Conservation (phyloP, 1,140 invertebrate genomes). For the Drosophila prosaltans region DNA sequence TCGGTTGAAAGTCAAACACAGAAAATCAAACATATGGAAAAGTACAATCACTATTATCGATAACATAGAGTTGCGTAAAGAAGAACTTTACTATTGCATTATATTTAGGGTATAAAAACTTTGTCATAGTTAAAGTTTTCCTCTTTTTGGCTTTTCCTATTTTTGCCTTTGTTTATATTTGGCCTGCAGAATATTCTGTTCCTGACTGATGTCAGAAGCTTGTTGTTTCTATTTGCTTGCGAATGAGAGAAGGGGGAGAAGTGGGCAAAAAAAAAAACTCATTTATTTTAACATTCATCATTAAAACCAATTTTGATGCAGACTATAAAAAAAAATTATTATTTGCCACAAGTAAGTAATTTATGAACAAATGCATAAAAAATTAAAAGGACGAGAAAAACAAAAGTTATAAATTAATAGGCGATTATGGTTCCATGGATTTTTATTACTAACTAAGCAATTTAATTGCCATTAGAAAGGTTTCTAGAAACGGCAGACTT, state of each 20-base stretch:
- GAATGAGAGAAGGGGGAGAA: not conserved
- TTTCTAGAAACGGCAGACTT: too few species aligned
- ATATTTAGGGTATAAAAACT: not conserved
- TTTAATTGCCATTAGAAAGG: not conserved
- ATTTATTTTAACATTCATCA: conserved; percentile 19
- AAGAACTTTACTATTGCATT: too few species aligned
- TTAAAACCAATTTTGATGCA: conserved; percentile 19
- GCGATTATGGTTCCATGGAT: not conserved
- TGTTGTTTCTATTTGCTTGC: not conserved
- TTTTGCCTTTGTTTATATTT: not conserved
- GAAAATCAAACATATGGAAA: not conserved
- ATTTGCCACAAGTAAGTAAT: not conserved
- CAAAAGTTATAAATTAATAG: not conserved
- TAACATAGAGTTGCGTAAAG: too few species aligned
- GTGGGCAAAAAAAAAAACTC: not conserved
- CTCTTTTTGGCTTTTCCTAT: not conserved
- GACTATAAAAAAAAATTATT: conserved; percentile 12
- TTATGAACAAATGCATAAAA: conserved; percentile 10
- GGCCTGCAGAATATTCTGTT: not conserved
- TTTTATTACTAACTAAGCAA: not conserved
- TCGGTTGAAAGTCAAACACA: too few species aligned
- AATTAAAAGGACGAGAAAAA: not conserved
- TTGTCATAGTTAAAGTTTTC: not conserved
- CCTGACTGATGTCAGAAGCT: conserved; percentile 1
- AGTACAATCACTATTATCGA: too few species aligned